Conservation (phyloP, 2,113 vertebrate species). For the Dipodomys spectabilis region DNA sequence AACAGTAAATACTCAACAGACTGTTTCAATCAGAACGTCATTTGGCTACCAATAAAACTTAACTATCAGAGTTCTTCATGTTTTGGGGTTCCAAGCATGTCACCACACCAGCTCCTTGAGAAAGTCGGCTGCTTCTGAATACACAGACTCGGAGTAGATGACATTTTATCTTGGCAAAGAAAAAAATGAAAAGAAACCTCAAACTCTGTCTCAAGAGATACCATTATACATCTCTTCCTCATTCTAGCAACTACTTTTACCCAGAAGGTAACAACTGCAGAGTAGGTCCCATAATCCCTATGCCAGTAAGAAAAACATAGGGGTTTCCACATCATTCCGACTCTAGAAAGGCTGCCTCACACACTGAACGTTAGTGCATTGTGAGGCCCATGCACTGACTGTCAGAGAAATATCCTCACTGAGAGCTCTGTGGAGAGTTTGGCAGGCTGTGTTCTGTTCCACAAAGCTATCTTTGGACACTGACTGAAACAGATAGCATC, state of each 20-base stretch:
- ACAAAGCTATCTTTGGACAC: neutral
- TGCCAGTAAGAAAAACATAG: neutral
- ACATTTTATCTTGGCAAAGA: neutral
- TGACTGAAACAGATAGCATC: neutral
- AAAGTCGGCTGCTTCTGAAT: neutral
- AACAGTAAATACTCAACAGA: neutral
- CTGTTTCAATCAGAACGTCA: neutral
- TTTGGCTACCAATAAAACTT: too few relatives aligned
- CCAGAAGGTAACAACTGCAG: neutral
- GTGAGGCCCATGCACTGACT: neutral
- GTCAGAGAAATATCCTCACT: neutral
- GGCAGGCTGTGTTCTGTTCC: neutral
- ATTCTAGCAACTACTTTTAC: neutral
- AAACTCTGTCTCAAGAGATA: neutral
- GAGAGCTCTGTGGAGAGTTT: neutral
- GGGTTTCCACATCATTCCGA: neutral
- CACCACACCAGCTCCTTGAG: neutral
- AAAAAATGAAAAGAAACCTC: slow-evolving; percentile 21
- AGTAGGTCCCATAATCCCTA: neutral
- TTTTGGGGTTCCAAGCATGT: neutral
- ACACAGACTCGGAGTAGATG: neutral
- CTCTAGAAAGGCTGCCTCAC: neutral
- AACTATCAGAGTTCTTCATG: neutral
- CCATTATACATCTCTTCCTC: neutral
- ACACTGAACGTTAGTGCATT: neutral